These are phyloP conservation scores for Indicator indicator DNA, from an alignment of 2,113 vertebrate genomes.

Conservation along the genomic window DNA sequence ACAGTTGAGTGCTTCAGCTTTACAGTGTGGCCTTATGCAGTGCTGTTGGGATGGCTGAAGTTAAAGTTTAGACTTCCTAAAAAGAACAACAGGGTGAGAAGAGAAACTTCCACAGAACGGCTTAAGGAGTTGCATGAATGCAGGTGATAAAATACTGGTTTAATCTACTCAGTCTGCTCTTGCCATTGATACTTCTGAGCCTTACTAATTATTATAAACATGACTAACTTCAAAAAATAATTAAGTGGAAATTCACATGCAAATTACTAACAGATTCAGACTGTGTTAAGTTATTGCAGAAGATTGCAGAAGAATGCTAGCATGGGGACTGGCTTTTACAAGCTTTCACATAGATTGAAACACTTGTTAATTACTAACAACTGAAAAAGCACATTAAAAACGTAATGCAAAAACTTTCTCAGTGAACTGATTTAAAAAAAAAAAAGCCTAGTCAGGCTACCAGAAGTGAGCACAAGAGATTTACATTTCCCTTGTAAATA, in stretches of 20 bases:
- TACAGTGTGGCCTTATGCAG: neutral
- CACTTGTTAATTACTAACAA: constrained; percentile 70
- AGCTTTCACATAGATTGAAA: constrained; percentile 59
- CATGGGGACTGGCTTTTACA: constrained; percentile 47
- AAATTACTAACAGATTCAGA: constrained; percentile 61
- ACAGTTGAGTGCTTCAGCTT: neutral
- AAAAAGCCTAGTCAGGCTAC: neutral
- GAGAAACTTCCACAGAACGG: neutral
- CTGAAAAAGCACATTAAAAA: constrained; percentile 63
- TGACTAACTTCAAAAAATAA: constrained; percentile 61
- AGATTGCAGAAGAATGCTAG: constrained; percentile 49
- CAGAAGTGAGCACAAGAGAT: neutral
- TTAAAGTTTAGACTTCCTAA: rapidly evolving
- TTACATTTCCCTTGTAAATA: constrained; percentile 1
- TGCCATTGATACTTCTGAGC: constrained; percentile 53
- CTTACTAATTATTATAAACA: constrained; percentile 60
- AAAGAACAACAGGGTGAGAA: neutral
- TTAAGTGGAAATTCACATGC: constrained; percentile 53
- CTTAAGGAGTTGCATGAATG: constrained; percentile 22
- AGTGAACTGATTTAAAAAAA: neutral
- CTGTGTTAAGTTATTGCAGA: constrained; percentile 47
- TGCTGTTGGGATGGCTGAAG: rapidly evolving
- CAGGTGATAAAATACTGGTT: neutral
- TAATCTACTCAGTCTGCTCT: constrained; percentile 24
- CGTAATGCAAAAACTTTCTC: constrained; percentile 54